These are phyloP conservation scores for Conistra vaccinii DNA, from an alignment of 2,888 invertebrate species.

Conservation along the genomic window DNA sequence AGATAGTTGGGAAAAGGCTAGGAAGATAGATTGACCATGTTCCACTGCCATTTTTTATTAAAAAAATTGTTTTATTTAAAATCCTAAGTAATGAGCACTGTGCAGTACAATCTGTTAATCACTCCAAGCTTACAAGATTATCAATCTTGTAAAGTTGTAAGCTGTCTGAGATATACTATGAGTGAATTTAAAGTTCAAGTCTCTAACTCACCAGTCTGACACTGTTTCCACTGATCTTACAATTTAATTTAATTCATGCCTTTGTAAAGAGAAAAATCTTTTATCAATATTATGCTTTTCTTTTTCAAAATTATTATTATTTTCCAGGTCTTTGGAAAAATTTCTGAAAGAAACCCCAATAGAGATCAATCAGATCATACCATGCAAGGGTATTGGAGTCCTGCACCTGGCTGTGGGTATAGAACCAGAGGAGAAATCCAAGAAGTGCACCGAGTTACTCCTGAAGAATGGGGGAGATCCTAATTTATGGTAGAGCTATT, in stretches of 20 bases:
- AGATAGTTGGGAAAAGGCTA: too few relatives aligned
- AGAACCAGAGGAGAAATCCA: slow-evolving; percentile 91
- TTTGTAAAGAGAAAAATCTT: background rate
- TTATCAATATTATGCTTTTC: background rate
- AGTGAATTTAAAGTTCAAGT: background rate
- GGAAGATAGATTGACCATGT: too few relatives aligned
- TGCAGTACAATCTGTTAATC: background rate
- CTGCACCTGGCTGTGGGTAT: slow-evolving; percentile 95
- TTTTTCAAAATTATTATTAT: background rate
- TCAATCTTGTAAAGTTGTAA: background rate
- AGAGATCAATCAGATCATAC: slow-evolving; percentile 93
- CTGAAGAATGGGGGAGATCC: slow-evolving; percentile 93
- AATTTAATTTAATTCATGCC: background rate
- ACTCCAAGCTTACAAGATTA: too few relatives aligned
- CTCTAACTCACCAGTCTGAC: background rate
- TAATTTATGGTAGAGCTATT: slow-evolving; percentile 90
- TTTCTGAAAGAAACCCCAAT: slow-evolving; percentile 86
- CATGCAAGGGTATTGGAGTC: slow-evolving; percentile 93
- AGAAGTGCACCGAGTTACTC: slow-evolving; percentile 92
- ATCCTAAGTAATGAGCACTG: background rate
- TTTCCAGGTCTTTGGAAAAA: slow-evolving; percentile 85
- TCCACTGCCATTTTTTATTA: background rate
- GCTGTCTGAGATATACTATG: background rate
- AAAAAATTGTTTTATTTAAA: background rate
- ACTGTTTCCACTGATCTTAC: background rate